These are phyloP conservation scores for Melinopterus prodromus DNA, from an alignment of 2,888 invertebrate genomes.

Conservation along the genomic window DNA sequence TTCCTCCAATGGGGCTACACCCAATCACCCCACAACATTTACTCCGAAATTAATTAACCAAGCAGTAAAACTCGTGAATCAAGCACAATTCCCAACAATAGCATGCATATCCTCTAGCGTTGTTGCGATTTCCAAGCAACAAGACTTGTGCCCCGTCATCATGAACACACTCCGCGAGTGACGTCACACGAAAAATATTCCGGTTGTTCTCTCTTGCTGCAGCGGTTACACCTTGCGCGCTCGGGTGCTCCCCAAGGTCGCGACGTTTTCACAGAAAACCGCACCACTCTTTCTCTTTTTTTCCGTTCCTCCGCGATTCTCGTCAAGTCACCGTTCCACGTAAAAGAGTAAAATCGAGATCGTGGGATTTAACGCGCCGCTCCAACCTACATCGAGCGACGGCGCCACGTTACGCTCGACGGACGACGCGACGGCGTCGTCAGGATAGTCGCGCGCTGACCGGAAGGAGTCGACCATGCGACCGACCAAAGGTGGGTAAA, in stretches of 20 bases:
- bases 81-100: background rate
- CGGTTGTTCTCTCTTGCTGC: background rate
- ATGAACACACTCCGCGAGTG: background rate
- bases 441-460: background rate
- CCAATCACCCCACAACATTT: too few species aligned
- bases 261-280: background rate
- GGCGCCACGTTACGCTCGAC: background rate
- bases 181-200: background rate
- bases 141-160: background rate
- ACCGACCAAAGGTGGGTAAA: background rate
- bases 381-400: background rate
- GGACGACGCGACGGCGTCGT: background rate
- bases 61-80: too few species aligned
- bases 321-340: background rate
- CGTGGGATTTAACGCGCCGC: background rate
- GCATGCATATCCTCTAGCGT: background rate
- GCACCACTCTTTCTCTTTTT: background rate
- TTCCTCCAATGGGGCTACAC: too few species aligned
- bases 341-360: background rate
- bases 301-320: background rate
- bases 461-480: background rate
- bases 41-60: too few species aligned
- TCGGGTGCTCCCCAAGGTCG: background rate
- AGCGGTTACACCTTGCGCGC: background rate
- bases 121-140: background rate